Conservation (phyloP, 2,797 vertebrate species). For the Darevskia mixta region DNA sequence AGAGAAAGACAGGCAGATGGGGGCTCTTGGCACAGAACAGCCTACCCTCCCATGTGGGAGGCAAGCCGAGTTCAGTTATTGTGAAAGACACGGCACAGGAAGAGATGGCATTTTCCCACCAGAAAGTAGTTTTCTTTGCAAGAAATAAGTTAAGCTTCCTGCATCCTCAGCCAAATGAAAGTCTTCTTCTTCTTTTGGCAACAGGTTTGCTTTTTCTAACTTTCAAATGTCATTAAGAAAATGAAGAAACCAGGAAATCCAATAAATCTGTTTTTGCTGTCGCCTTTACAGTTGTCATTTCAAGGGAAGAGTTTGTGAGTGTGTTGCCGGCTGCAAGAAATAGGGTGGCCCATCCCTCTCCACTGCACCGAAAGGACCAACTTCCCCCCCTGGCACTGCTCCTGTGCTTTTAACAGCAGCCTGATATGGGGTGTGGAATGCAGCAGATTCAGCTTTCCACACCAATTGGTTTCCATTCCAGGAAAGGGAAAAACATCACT, state of each 20-base stretch:
- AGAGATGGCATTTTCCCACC: background rate
- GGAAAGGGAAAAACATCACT: background rate
- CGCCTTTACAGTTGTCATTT: background rate
- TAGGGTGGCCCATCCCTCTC: background rate
- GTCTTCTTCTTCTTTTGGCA: too few species aligned
- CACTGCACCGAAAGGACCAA: background rate
- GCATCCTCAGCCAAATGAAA: background rate
- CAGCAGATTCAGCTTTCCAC: background rate
- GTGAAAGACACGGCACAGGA: background rate
- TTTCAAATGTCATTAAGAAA: background rate
- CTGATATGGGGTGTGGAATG: too few species aligned
- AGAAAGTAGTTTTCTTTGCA: background rate
- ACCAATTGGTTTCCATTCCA: background rate
- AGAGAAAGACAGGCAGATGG: rapidly evolving
- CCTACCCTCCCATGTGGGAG: background rate
- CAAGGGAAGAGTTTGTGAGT: background rate
- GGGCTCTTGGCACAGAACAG: too few species aligned
- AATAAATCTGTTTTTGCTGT: background rate
- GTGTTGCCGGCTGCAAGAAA: too few species aligned
- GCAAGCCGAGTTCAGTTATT: background rate
- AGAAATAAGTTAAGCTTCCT: background rate
- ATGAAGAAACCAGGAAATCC: background rate
- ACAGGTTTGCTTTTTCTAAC: background rate
- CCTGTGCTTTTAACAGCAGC: background rate
- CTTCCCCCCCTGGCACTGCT: too few species aligned